Percentiles rank a stretch among this genome's conserved stretches.
Evolutionary conservation across 2,888 invertebrate species (phyloP).

Genomic region (Seira sanloemensis): DNA sequence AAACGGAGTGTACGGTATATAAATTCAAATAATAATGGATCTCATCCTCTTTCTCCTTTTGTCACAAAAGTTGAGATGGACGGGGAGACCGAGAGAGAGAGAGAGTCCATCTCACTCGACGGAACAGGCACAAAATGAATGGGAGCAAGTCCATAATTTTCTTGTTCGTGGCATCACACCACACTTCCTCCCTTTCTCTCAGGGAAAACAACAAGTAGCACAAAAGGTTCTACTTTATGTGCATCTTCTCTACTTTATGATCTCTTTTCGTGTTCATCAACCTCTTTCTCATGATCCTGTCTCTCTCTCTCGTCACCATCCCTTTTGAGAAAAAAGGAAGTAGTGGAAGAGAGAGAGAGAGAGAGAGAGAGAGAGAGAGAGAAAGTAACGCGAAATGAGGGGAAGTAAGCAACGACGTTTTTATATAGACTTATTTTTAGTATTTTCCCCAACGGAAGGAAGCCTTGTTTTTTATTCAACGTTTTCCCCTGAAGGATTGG

Average conservation of each 20-base stretch:
- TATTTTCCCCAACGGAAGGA: not conserved
- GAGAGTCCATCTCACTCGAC: not conserved
- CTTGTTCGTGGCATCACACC: not conserved
- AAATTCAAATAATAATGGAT: constrained; percentile 7
- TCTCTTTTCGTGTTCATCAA: constrained; percentile 24
- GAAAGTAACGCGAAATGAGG: too few species aligned
- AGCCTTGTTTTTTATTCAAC: constrained; percentile 1
- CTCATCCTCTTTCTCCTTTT: constrained; percentile 2
- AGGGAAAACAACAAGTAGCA: constrained; percentile 17
- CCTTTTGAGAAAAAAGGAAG: not conserved
- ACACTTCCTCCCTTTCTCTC: not conserved
- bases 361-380: too few species aligned
- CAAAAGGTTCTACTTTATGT: constrained; percentile 5
- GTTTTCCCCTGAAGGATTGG: not conserved
- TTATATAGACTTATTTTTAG: not conserved
- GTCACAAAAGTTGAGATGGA: too few species aligned
- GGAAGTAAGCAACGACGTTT: too few species aligned
- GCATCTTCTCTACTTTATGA: constrained; percentile 22
- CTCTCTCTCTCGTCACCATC: constrained; percentile 16
- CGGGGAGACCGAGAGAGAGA: not conserved
- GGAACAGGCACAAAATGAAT: not conserved
- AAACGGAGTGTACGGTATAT: too few species aligned
- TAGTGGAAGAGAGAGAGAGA: too few species aligned
- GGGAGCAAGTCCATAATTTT: not conserved
- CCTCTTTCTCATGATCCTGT: constrained; percentile 18